Evolutionary conservation across 2,888 invertebrate species (phyloP), one percentile per base, ranked within the genome.

Genomic region (Aelia acuminata): DNA sequence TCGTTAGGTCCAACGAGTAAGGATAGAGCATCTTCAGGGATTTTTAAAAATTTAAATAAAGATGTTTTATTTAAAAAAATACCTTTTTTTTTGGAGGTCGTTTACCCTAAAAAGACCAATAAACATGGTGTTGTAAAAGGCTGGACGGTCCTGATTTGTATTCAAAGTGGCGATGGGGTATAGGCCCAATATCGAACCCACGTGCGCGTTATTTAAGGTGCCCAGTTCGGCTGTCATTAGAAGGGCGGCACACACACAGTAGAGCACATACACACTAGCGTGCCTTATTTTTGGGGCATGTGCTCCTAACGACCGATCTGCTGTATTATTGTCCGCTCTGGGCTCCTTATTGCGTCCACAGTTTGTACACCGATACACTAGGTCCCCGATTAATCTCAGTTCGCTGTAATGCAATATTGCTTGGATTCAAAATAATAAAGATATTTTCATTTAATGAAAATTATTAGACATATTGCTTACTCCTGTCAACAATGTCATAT

Each of bases 141-240:
- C 18, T 15, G 63, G 5, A 11, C 18, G 1, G 26, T 26, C 31
- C 63, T 70, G 20, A n/a, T 80, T 47, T 80, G 80, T 80, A 80
- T 80, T 80, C 80, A 80, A 80, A 80, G 31, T 31, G 63, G 4
- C 4, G 13, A 1, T 2, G 35, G 22, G 31, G 31, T 20, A 35
- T 70, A 35, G 43, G 43, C 13, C 39, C 13, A n/a, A 43, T 80
- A 80, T 39, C 47, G 80, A 80, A 80, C 80, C 43, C 39, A 80
- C 80, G 43, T 70, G 63, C 63, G 35, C 10, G 80, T 80, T 43
- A 80, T 80, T 80, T 39, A 80, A 80, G 80, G 80, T 47, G 39
- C 0, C 43, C 43, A 47, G 80, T 80, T 80, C 18, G 80, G 80
- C 80, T 80, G 80, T 47, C 80, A 80, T 80, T 80, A 80, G 80